These are phyloP conservation scores for Sus cebifrons DNA, from an alignment of 2,797 vertebrate genomes.

Conservation along the genomic window DNA sequence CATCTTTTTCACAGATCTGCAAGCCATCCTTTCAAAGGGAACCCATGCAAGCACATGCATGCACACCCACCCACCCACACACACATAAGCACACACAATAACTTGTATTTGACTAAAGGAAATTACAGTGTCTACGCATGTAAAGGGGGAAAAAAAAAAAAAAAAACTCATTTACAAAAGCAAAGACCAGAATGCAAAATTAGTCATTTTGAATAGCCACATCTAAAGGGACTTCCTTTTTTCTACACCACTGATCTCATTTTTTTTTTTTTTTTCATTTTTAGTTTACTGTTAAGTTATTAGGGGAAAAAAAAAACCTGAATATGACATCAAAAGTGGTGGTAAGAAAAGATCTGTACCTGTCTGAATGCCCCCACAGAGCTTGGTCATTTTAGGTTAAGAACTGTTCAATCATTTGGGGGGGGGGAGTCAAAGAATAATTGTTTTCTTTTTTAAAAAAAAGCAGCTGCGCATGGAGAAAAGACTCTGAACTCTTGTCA, in stretches of 20 bases:
- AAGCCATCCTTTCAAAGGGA: slow-evolving; percentile 73
- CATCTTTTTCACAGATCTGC: slow-evolving; percentile 78
- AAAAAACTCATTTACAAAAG: slow-evolving; percentile 77
- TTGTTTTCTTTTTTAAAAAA: slow-evolving; percentile 68
- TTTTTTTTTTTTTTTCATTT: slow-evolving; percentile 15
- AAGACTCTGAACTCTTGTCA: slow-evolving; percentile 83
- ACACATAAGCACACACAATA: slow-evolving; percentile 15
- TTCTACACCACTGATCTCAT: slow-evolving; percentile 82
- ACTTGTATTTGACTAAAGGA: slow-evolving; percentile 76
- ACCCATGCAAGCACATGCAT: not conserved
- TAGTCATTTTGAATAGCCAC: slow-evolving; percentile 85
- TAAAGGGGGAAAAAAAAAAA: not conserved
- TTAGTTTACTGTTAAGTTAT: slow-evolving; percentile 72
- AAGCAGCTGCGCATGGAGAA: slow-evolving; percentile 60
- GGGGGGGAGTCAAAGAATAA: slow-evolving; percentile 71
- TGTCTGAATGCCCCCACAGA: slow-evolving; percentile 82
- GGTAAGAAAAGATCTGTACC: slow-evolving; percentile 74
- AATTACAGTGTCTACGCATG: slow-evolving; percentile 63
- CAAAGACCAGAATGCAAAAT: slow-evolving; percentile 79
- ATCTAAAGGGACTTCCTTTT: slow-evolving; percentile 83
- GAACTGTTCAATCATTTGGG: slow-evolving; percentile 78
- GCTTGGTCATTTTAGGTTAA: slow-evolving; percentile 80
- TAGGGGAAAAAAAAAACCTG: not conserved
- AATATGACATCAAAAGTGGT: slow-evolving; percentile 78
- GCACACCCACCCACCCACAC: not conserved